phyloP scores from a whole-genome alignment of 1,140 invertebrate species.

The Thaumatotibia leucotreta region DNA sequence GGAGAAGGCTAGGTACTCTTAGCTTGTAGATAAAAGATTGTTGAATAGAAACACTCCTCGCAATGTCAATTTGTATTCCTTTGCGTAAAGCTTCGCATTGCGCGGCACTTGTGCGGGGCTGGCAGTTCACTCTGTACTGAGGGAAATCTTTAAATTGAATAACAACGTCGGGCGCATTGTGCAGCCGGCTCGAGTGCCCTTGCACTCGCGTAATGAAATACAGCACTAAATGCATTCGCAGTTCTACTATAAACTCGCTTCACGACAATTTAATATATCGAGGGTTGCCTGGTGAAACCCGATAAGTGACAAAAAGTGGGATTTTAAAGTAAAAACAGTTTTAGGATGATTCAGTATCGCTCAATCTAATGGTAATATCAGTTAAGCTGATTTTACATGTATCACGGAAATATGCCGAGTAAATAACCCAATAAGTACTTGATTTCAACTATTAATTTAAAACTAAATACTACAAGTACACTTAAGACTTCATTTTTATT shows the following conservation, averaged over 20 bases:
- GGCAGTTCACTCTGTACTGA: constrained; percentile 3
- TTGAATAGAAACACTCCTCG: background rate
- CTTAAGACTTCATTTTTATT: no score
- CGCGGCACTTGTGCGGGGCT: background rate
- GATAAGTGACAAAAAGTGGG: no score
- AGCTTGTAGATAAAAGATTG: background rate
- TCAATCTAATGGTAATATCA: no score
- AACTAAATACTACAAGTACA: no score
- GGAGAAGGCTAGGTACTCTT: background rate
- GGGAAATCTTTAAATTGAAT: constrained; percentile 23
- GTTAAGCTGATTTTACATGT: no score
- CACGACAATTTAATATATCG: background rate
- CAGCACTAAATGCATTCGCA: background rate
- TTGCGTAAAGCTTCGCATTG: background rate
- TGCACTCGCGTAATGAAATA: constrained; percentile 10
- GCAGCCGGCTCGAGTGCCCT: constrained; percentile 1
- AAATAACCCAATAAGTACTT: no score
- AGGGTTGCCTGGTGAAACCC: no score
- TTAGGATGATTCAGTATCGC: no score
- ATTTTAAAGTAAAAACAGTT: no score
- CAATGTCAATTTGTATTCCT: background rate
- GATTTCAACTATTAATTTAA: no score
- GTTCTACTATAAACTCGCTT: background rate
- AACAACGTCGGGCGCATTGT: constrained; percentile 5
- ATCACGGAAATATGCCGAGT: no score